Evolutionary conservation across 1,140 invertebrate species (phyloP), one percentile per base, ranked within the genome.

Genomic region (Protaetia brevitarsis): DNA sequence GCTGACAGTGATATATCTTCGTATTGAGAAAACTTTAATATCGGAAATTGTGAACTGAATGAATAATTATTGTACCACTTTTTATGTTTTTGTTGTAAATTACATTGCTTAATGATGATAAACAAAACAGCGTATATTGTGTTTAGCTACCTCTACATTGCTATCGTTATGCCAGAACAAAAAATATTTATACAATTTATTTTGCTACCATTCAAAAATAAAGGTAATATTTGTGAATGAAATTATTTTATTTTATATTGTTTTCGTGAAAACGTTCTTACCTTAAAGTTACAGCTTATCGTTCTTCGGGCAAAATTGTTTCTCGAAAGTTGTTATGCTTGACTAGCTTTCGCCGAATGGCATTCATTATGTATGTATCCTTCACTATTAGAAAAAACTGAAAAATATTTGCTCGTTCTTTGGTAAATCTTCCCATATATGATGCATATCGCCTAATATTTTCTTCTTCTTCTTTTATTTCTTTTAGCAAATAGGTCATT

Each of bases 281-380:
- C 64, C 56, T 65, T 31, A 60, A 30, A 27, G 51, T 65, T 29
- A 65, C 64, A 65, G 19, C 56, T 30, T 59, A 65, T 59, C 64
- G 64, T 59, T 65, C 41, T 65, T 34, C 31, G n/a, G 64, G 64
- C 60, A 31, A 65, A 28, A 65, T 65, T 19, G 28, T 59, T 28
- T 59, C 26, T 36, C 64, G 1, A 28, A 65, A 65, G 56, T 65
- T 65, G 13, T 28, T 57, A 5, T 5, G 26, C 34, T 59, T 65
- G 58, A n/a, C 1, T 34, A 62, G 27, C 30, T 11, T 1, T 31
- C 21, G 23, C 36, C 30, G 30, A 29, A 62, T 34, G 1, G 45
- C 11, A 31, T 59, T 31, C 31, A 66, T 37, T 37, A 66, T 61
- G 61, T 66, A 66, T 11, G 2, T 61, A 60, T 58, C 57, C 30